Base-by-base conservation (phyloP, 2,113 vertebrate genomes). In the Oceanites oceanicus region DNA sequence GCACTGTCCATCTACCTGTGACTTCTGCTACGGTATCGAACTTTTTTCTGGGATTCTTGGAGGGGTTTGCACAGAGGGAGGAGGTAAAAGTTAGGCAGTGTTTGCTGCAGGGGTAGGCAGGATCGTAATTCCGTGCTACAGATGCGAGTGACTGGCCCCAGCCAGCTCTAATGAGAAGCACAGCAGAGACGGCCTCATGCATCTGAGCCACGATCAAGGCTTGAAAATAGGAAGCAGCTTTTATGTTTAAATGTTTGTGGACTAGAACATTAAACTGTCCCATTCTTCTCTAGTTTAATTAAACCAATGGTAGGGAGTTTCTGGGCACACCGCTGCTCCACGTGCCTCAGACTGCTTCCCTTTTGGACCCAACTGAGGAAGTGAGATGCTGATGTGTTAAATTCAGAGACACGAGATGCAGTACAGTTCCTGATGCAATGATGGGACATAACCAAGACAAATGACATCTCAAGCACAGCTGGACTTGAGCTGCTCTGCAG, bases 1-100 rank as follows among this genome's bases (percentile, higher is more conserved):
- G 96, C 99, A 99, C 91, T 99, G 99, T 85, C 99, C 99, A 0
- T 98, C 98, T 89, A 99, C 99, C 98, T 99, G 99, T 21, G 99
- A 99, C 97, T 99, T 99, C 98, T 99, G 99, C 98, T 99, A 99
- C 1, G 99, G 99, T 99, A 98, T 87, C 17, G 2, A 2, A 2
- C 7, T 13, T 2, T 1, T 3, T 15, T 4, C 19, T 45, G 81
- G 36, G 25, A 1, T 18, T 18, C 32, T 3, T 15, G 59, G 27
- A 2, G 72, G 96, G 80, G 3, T 8, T 67, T 45, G 55, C 53
- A 14, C 40, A 8, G 5, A 36, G 65, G 52, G 76, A 75, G 16
- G 38, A 34, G 34, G 13, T 4, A 14, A 22, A 52, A 67, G 49
- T 17, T 19, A 9, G 32, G 15, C 14, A 4, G 17, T 10, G 47